A percentile compares a stretch with the other conserved stretches of the same genome.
Evolutionary conservation across 1,140 invertebrate species (phyloP).

Genomic region (Acromyrmex charruanus): DNA sequence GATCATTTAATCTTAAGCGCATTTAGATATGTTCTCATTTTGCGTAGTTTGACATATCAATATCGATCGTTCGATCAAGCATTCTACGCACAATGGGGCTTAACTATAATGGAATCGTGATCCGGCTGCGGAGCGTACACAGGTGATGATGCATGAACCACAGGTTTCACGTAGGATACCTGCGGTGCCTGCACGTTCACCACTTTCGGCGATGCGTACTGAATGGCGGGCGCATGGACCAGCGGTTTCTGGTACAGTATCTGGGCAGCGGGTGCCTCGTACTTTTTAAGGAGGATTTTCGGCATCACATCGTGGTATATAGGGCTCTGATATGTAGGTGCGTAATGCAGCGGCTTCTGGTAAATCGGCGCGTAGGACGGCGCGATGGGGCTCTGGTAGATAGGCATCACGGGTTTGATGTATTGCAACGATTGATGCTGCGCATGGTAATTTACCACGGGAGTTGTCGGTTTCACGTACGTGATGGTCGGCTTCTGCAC

Average conservation of each 20-base stretch:
- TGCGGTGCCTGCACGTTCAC: conserved; percentile 68
- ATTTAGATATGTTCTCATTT: not conserved
- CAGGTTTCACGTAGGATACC: conserved; percentile 76
- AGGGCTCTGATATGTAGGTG: conserved; percentile 69
- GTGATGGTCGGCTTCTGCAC: conserved; percentile 69
- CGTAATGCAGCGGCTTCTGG: conserved; percentile 71
- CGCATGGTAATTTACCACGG: conserved; percentile 62
- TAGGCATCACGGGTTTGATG: conserved; percentile 40
- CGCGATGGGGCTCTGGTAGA: conserved; percentile 75
- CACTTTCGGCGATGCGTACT: conserved; percentile 65
- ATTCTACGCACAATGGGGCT: conserved; percentile 57
- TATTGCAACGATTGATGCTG: conserved; percentile 39
- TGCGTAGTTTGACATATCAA: conserved; percentile 17
- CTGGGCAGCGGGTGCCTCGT: conserved; percentile 37
- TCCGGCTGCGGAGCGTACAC: conserved; percentile 58
- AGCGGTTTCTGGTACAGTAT: conserved; percentile 69
- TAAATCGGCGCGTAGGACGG: conserved; percentile 74
- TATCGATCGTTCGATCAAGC: conserved; percentile 5
- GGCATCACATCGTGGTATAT: conserved; percentile 61
- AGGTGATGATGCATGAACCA: conserved; percentile 64
- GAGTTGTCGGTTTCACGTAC: conserved; percentile 71
- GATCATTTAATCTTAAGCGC: conserved; percentile 1
- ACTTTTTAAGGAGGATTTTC: conserved; percentile 65
- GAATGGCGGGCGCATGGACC: conserved; percentile 50
- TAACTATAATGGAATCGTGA: conserved; percentile 56